Conservation (phyloP, 2,797 vertebrate genomes). For the Gallinago solitaria region DNA sequence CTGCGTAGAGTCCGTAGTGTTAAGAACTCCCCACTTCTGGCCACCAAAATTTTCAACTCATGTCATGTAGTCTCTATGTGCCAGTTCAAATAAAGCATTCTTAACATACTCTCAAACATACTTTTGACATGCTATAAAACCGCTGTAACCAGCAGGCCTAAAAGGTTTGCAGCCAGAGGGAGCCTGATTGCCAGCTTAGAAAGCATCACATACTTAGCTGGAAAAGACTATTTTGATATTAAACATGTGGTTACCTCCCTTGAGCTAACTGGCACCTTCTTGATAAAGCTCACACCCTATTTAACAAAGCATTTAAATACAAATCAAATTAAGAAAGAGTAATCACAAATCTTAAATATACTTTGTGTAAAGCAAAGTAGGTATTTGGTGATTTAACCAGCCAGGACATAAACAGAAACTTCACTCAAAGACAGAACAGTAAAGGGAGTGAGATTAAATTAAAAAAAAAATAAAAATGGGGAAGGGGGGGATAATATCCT, state of each 20-base stretch:
- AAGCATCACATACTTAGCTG: background rate
- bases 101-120: background rate
- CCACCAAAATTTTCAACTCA: background rate
- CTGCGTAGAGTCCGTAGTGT: background rate
- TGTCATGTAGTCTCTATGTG: background rate
- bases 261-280: background rate
- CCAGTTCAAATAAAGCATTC: background rate
- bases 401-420: background rate
- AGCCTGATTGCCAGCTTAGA: background rate
- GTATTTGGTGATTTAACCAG: background rate
- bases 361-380: background rate
- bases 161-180: background rate
- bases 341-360: background rate
- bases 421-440: background rate
- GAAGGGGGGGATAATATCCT: rapidly evolving
- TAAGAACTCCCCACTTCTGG: background rate
- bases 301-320: background rate
- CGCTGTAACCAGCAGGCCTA: background rate
- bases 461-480: rapidly evolving
- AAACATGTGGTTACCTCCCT: background rate
- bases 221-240: background rate
- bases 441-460: background rate
- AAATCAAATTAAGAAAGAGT: background rate
- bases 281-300: background rate
- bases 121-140: background rate